Conservation (phyloP, 1,140 invertebrate genomes). For the Aethina tumida region DNA sequence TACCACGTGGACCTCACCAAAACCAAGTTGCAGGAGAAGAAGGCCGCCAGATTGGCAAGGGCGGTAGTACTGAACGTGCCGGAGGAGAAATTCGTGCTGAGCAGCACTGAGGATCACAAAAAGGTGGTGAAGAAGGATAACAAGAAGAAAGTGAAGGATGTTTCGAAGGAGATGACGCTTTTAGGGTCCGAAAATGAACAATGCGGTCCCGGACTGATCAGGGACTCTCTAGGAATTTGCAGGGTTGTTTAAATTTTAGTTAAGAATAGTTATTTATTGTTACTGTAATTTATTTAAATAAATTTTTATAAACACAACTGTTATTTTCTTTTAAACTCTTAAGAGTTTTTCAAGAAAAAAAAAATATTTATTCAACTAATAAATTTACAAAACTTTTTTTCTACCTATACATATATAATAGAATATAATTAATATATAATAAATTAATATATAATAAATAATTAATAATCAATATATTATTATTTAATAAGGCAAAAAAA, state of each 20-base stretch:
- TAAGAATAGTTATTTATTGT: slow-evolving; percentile 11
- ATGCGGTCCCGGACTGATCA: slow-evolving; percentile 47
- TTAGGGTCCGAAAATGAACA: slow-evolving; percentile 46
- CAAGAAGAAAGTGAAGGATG: slow-evolving; percentile 18
- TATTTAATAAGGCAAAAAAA: too few species aligned
- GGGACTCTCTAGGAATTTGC: slow-evolving; percentile 45
- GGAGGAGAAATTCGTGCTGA: slow-evolving; percentile 23
- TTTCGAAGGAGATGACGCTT: slow-evolving; percentile 35
- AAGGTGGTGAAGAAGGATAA: slow-evolving; percentile 17
- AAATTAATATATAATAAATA: too few species aligned
- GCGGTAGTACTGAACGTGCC: slow-evolving; percentile 27
- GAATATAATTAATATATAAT: too few species aligned
- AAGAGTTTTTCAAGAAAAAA: too few species aligned
- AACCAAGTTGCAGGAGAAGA: slow-evolving; percentile 17
- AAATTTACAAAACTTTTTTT: not conserved
- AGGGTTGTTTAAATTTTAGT: slow-evolving; percentile 24
- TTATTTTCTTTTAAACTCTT: too few species aligned
- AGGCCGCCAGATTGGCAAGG: slow-evolving; percentile 12
- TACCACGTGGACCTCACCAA: slow-evolving; percentile 34
- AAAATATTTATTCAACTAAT: not conserved
- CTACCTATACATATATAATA: slow-evolving; percentile 4
- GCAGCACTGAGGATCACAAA: slow-evolving; percentile 16
- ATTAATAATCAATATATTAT: too few species aligned
- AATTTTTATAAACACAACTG: too few species aligned
- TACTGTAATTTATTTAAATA: slow-evolving; percentile 18